A percentile compares a stretch with the other conserved stretches of the same genome.
phyloP scores from a whole-genome alignment of 2,888 invertebrate species.

The Rosalia funebris region DNA sequence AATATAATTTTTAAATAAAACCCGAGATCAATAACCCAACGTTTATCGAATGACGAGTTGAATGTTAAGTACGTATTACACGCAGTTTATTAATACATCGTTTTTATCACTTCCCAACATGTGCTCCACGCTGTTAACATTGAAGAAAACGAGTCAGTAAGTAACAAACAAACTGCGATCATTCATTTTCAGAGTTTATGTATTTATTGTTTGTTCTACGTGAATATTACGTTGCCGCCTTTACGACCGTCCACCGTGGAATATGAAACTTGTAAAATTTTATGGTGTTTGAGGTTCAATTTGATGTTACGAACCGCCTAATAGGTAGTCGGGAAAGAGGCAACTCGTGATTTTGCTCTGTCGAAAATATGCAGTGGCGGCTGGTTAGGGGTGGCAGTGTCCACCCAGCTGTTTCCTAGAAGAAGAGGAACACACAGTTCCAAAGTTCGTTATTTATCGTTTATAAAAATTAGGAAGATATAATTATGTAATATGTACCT shows the following conservation, averaged over 20 bases:
- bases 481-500: too few relatives aligned
- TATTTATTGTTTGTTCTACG: conserved; percentile 13
- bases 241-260: background rate
- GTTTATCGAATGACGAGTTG: conserved; percentile 3
- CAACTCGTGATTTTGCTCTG: too few relatives aligned
- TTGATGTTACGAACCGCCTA: too few relatives aligned
- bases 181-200: background rate
- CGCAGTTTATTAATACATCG: conserved; percentile 7
- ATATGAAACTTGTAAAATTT: background rate
- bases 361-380: too few relatives aligned
- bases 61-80: conserved; percentile 7
- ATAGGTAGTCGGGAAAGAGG: too few relatives aligned
- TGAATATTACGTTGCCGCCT: background rate
- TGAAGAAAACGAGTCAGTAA: conserved; percentile 3
- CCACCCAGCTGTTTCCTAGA: too few relatives aligned
- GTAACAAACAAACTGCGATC: conserved; percentile 6
- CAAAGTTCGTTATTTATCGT: too few relatives aligned
- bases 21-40: conserved; percentile 19
- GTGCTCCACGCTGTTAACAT: conserved; percentile 19
- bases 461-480: too few relatives aligned
- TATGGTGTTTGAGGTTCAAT: too few relatives aligned
- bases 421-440: too few relatives aligned
- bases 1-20: background rate
- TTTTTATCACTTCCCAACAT: conserved; percentile 19
- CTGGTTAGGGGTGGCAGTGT: too few relatives aligned